Conservation (phyloP, 1,140 invertebrate species). For the Sesamia nonagrioides region DNA sequence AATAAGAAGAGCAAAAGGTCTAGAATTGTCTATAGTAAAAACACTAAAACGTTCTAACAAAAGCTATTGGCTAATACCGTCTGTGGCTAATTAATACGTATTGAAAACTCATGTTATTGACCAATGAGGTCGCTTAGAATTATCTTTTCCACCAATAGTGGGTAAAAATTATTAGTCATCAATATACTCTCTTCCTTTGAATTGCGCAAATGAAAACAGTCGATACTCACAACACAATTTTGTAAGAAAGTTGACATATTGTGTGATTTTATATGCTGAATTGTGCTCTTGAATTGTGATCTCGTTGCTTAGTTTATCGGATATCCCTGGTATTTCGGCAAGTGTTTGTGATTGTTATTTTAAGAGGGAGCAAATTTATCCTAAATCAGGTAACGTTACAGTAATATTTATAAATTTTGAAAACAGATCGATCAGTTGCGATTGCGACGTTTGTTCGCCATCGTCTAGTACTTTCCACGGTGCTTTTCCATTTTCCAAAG, state of each 20-base stretch:
- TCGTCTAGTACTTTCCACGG: conserved; percentile 70
- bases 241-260: conserved; percentile 3
- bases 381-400: conserved; percentile 12
- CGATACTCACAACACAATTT: conserved; percentile 10
- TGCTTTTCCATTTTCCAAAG: conserved; percentile 13
- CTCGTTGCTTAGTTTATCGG: not conserved
- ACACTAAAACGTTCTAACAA: too few relatives aligned
- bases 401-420: conserved; percentile 18
- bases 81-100: too few relatives aligned
- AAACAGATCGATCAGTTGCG: conserved; percentile 69
- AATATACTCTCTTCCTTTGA: not conserved
- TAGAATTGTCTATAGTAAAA: too few relatives aligned
- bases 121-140: not conserved
- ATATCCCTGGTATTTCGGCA: not conserved
- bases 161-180: not conserved
- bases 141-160: not conserved
- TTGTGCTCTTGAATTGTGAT: not conserved
- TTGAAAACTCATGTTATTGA: not conserved
- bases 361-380: not conserved
- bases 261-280: not conserved
- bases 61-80: too few relatives aligned
- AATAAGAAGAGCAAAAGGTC: not conserved
- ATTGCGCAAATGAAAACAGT: conserved; percentile 9
- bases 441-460: conserved; percentile 60
- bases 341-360: conserved; percentile 12